phyloP scores from a whole-genome alignment of 1,140 invertebrate species.

The Drosophila insularis region DNA sequence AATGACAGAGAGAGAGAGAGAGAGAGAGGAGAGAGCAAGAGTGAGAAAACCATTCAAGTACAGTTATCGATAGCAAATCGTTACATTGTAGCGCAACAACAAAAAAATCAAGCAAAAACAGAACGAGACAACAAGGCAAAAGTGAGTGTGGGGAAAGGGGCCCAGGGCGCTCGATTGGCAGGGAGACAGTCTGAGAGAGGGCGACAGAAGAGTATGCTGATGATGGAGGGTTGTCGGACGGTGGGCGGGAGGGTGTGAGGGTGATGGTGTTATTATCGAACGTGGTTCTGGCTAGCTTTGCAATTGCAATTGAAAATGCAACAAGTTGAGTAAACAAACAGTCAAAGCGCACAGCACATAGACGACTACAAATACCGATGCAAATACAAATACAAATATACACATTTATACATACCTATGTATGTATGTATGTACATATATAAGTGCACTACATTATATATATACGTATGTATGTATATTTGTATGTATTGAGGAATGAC shows the following conservation, averaged over 20 bases:
- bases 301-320: conserved; percentile 58
- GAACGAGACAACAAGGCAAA: neutral
- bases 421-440: too few species aligned
- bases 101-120: conserved; percentile 19
- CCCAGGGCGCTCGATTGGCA: neutral
- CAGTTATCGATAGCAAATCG: conserved; percentile 36
- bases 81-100: conserved; percentile 56
- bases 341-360: conserved; percentile 3
- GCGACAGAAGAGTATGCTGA: neutral
- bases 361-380: neutral
- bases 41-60: conserved; percentile 9
- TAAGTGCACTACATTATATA: neutral
- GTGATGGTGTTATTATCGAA: neutral
- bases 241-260: neutral
- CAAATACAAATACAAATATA: neutral
- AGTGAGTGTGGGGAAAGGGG: neutral
- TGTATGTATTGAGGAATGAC: neutral
- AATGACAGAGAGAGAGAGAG: conserved; percentile 6
- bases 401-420: neutral
- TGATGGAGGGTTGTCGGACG: neutral
- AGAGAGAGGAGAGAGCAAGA: neutral
- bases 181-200: conserved; percentile 6
- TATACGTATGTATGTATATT: conserved; percentile 4
- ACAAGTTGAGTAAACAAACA: conserved; percentile 68
- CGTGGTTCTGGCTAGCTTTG: conserved; percentile 11